Conservation (phyloP, 2,888 invertebrate species). For the Osmoderma eremita region DNA sequence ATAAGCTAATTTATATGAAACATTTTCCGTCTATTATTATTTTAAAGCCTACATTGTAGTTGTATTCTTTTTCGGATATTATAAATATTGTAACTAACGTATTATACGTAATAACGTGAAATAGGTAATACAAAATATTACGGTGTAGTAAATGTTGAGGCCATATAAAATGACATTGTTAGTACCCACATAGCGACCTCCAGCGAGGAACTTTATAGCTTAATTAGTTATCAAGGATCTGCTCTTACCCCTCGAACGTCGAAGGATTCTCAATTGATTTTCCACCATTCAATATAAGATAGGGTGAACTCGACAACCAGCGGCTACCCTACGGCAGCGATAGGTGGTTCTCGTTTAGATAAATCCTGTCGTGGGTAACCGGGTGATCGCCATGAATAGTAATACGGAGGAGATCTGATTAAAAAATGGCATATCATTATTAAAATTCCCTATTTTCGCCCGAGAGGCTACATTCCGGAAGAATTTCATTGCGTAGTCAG, state of each 20-base stretch:
- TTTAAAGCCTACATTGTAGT: no score
- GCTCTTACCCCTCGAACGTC: constrained; percentile 14
- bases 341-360: background rate
- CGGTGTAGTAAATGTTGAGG: background rate
- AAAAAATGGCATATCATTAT: constrained; percentile 43
- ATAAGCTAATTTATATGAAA: no score
- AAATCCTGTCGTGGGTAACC: constrained; percentile 27
- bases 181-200: constrained; percentile 13
- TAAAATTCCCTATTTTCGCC: constrained; percentile 36
- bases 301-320: constrained; percentile 3
- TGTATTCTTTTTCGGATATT: no score
- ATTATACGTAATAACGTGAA: no score
- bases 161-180: constrained; percentile 3
- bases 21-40: no score
- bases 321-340: background rate
- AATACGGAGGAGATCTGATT: constrained; percentile 35
- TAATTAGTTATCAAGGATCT: constrained; percentile 34
- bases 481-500: constrained; percentile 34
- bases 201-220: constrained; percentile 25
- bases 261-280: constrained; percentile 34
- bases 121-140: no score
- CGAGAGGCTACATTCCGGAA: constrained; percentile 28
- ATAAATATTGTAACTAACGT: no score
- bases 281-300: constrained; percentile 20
- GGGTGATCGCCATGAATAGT: constrained; percentile 33